Evolutionary conservation across 2,113 vertebrate species (phyloP).

Genomic region (Calyptommatus sinebrachiatus): DNA sequence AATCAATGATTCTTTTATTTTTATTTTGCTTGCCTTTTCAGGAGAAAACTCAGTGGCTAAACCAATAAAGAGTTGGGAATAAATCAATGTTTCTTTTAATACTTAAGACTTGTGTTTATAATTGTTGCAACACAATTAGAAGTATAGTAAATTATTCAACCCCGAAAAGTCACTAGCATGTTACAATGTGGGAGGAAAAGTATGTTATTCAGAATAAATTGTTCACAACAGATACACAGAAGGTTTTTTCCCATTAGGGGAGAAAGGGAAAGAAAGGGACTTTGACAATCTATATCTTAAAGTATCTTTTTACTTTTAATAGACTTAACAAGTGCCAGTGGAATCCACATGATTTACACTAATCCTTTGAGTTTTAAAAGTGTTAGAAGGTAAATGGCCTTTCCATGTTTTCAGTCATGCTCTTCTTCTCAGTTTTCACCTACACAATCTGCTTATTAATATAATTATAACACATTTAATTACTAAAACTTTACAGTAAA

Average conservation of each 20-base stretch:
- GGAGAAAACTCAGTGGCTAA: background rate
- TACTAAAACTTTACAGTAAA: constrained; percentile 26
- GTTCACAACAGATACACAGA: constrained; percentile 62
- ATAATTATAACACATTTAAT: constrained; percentile 6
- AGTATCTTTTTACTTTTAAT: constrained; percentile 67
- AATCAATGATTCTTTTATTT: background rate
- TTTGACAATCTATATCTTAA: constrained; percentile 60
- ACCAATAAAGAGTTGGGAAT: background rate
- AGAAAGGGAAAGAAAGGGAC: constrained; percentile 33
- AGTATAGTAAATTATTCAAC: constrained; percentile 72
- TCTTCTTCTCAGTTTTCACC: constrained; percentile 13
- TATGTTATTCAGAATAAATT: constrained; percentile 67
- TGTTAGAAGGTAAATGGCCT: constrained; percentile 44
- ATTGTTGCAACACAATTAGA: constrained; percentile 44
- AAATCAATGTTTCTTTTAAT: constrained; percentile 58
- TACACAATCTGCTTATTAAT: constrained; percentile 23
- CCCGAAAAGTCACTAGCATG: constrained; percentile 68
- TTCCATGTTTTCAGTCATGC: constrained; percentile 23
- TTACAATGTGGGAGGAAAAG: constrained; percentile 70
- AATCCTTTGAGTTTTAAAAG: constrained; percentile 53
- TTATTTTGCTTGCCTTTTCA: background rate
- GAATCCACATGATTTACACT: constrained; percentile 57
- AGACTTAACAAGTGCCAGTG: constrained; percentile 58
- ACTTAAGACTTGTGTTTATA: constrained; percentile 72
- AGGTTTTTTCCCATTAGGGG: constrained; percentile 48